Evolutionary conservation across 2,888 invertebrate species (phyloP).

Genomic region (Gisinianus flammeolus): DNA sequence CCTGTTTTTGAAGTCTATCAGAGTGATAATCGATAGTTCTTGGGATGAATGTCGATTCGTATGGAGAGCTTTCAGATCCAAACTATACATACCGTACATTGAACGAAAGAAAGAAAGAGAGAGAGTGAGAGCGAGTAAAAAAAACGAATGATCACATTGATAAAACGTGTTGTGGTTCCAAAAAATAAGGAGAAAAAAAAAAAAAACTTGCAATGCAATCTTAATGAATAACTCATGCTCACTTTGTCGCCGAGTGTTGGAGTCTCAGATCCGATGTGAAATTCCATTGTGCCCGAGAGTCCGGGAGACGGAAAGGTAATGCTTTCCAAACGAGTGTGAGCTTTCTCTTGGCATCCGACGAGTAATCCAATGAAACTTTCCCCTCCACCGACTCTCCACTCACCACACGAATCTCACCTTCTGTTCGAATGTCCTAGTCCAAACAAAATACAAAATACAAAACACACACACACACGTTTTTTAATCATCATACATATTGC

Average conservation of each 20-base stretch:
- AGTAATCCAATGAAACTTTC: slow-evolving; percentile 55
- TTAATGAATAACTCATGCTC: slow-evolving; percentile 59
- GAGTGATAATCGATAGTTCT: slow-evolving; percentile 59
- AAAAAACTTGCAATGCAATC: slow-evolving; percentile 44
- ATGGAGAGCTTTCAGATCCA: slow-evolving; percentile 56
- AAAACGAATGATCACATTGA: slow-evolving; percentile 36
- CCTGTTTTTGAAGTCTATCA: slow-evolving; percentile 59
- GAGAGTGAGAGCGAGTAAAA: slow-evolving; percentile 10
- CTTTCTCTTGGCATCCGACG: slow-evolving; percentile 53
- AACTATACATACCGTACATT: slow-evolving; percentile 41
- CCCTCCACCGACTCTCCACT: slow-evolving; percentile 47
- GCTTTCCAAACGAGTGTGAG: slow-evolving; percentile 51
- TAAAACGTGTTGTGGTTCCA: slow-evolving; percentile 4
- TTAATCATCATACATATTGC: too few relatives aligned
- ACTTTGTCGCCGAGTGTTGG: slow-evolving; percentile 58
- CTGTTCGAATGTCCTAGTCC: slow-evolving; percentile 49
- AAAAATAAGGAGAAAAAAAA: not conserved
- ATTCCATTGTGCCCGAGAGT: slow-evolving; percentile 54
- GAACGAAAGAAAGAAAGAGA: slow-evolving; percentile 5
- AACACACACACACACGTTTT: too few relatives aligned
- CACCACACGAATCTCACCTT: slow-evolving; percentile 45
- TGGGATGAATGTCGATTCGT: slow-evolving; percentile 57
- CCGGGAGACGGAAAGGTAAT: slow-evolving; percentile 38
- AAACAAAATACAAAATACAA: not conserved
- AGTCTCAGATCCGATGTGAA: slow-evolving; percentile 50